Conservation (phyloP, 1,140 invertebrate species). For the Neodiprion fabricii region DNA sequence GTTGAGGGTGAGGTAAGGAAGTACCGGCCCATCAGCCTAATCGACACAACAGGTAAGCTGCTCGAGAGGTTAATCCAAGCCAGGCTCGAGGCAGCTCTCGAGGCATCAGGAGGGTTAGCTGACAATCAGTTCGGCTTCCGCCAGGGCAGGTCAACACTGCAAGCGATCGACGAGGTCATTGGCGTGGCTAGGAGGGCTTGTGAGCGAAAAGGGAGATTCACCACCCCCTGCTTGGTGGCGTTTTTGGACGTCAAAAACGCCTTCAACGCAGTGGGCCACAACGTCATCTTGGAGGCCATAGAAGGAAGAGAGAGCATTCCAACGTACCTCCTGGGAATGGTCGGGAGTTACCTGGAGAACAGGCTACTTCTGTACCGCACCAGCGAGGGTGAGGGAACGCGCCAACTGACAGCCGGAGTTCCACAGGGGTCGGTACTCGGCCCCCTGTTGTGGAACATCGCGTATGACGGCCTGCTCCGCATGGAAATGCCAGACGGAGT, state of each 20-base stretch:
- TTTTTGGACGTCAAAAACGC: conserved; percentile 12
- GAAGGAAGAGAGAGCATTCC: background rate
- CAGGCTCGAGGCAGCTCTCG: conserved; percentile 30
- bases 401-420: background rate
- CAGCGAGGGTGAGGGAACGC: background rate
- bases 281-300: background rate
- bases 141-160: conserved; percentile 41
- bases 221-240: conserved; percentile 22
- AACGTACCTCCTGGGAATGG: conserved; percentile 10
- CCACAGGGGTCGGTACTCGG: conserved; percentile 25
- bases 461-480: no score
- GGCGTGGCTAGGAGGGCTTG: background rate
- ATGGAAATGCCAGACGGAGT: no score
- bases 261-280: conserved; percentile 26
- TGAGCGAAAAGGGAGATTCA: conserved; percentile 13
- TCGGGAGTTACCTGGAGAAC: background rate
- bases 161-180: conserved; percentile 37
- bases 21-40: conserved; percentile 27
- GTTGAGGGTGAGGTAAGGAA: no score
- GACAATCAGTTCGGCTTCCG: conserved; percentile 45
- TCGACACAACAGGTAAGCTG: conserved; percentile 48
- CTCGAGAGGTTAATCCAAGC: conserved; percentile 43
- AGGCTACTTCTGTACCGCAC: conserved; percentile 20
- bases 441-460: conserved; percentile 25
- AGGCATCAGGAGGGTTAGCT: conserved; percentile 27